Base-by-base conservation (phyloP, 2,797 vertebrate genomes). In the Triplophysa yarkandensis region DNA sequence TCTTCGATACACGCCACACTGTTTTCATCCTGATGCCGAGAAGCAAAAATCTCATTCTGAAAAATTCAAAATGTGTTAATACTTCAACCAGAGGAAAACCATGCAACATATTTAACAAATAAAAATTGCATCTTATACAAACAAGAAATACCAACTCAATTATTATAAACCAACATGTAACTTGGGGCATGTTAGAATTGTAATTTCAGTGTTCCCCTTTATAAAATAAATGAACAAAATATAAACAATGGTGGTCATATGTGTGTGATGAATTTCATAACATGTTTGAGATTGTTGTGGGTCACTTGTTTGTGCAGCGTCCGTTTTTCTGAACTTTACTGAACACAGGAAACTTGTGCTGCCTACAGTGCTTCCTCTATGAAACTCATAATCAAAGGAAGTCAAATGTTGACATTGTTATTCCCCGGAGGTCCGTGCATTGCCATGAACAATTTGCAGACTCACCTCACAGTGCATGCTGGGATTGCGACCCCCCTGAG, bases 1-100 rank as follows among this genome's bases (percentile, higher is more conserved):
- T 99, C 98, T 89, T 99, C 98, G 13, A 99, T 99, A 88, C 98
- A 99, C 85, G 98, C 98, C 74, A 99, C 96, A 32, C 98, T 99
- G 92, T 98, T 99, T 82, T 97, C 95, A 27, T 99, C 97, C 92
- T 99, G 97, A 91, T 99, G 98, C 83, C 97, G 93, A 32, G 98
- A 99, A 0, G 98, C 98, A 80, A 99, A 99, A 83, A 99, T 95
- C 89, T 99, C 98, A 80, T 98, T 98, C 97, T 99, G 90, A 39
- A 85, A 74, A 72, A 64, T 10, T 17, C 13, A 64, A 23, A 52
- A 21, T 13, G 23, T 34, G 69, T 63, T 17, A 76, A 65, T 73
- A 57, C 43, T 65, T 50, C 10, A 66, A 27, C 60, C 63, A 36
- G 14, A 34, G 30, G 16, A 21, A 62, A 61, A 28, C 25, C 11